A percentile compares a stretch with the other conserved stretches of the same genome.
phyloP scores from a whole-genome alignment of 2,888 invertebrate genomes.

The Torymus auratus region DNA sequence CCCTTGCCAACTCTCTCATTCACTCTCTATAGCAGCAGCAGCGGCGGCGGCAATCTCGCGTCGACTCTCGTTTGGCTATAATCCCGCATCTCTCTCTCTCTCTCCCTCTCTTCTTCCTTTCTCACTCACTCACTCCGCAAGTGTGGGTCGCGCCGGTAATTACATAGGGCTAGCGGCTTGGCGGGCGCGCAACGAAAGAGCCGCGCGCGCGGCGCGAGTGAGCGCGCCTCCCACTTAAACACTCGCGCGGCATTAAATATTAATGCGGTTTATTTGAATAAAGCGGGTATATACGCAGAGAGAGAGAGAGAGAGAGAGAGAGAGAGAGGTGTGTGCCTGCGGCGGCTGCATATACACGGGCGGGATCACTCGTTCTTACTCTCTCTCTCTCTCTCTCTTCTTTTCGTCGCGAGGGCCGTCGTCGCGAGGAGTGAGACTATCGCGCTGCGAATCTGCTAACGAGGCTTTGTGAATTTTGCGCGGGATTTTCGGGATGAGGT shows the following conservation, averaged over 20 bases:
- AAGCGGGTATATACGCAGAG: conserved; percentile 61
- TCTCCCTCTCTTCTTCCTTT: conserved; percentile 50
- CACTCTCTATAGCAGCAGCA: neutral
- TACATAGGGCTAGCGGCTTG: conserved; percentile 69
- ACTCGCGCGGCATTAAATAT: conserved; percentile 72
- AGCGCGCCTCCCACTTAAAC: conserved; percentile 71
- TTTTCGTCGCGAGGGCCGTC: conserved; percentile 21
- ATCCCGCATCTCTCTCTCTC: conserved; percentile 56
- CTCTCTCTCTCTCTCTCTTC: no score
- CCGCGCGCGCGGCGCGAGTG: conserved; percentile 2
- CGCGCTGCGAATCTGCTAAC: conserved; percentile 63
- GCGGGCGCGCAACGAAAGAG: conserved; percentile 60
- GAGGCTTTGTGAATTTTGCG: conserved; percentile 60
- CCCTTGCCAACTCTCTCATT: neutral
- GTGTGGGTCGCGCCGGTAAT: conserved; percentile 70
- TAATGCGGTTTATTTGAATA: conserved; percentile 73
- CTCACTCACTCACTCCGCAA: conserved; percentile 51
- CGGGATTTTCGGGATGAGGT: conserved; percentile 27
- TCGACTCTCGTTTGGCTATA: conserved; percentile 30
- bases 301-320: conserved; percentile 65
- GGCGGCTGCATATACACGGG: conserved; percentile 29
- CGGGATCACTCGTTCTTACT: no score
- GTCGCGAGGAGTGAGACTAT: conserved; percentile 46
- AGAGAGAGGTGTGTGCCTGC: conserved; percentile 62
- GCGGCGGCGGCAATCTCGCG: conserved; percentile 15